Evolutionary conservation across 2,888 invertebrate genomes (phyloP), one percentile per base, ranked within the genome.

Genomic region (Tiliacea citrago): DNA sequence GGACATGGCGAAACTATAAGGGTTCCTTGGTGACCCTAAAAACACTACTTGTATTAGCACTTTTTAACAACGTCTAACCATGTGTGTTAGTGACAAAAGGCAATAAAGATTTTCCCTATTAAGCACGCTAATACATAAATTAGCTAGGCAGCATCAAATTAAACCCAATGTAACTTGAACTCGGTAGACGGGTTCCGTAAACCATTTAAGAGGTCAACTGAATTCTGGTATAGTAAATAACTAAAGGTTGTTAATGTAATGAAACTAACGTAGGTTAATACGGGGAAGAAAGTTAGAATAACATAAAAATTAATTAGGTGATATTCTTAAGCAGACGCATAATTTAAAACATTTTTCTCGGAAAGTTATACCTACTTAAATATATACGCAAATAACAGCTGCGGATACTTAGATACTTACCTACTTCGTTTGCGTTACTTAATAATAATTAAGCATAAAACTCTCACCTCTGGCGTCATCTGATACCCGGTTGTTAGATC

Each of bases 121-220:
- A 75, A 86, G 72, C 82, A 85, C 82, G 77, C 79, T 81, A 75
- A 86, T 84, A 77, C 81, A 73, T 86, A 85, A 84, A 77, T 84
- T 86, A 86, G 51, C 71, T 66, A 53, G 42, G 68, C 61, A 71
- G 78, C 68, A 77, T 81, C 62, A 75, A 75, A 82, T 66, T 60
- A 55, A 61, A 68, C 16, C 82, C 69, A 77, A 39, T 58, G 6
- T 74, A 61, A 70, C 21, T 53, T 77, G 79, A 75, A 63, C 86
- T 68, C 35, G 9, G 39, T 16, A 1, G 16, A 6, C 12, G 3
- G 16, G 51, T 29, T 53, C 21, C 6, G 3, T 49, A 0, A 42
- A 24, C 45, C 3, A 47, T n/a, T 16, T 2, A 13, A 53, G 21
- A 62, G 82, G 6, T 58, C 77, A n/a, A 16, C 24, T 60, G 29